Conservation (phyloP, 2,888 invertebrate species). For the Himalopsyche japonica region DNA sequence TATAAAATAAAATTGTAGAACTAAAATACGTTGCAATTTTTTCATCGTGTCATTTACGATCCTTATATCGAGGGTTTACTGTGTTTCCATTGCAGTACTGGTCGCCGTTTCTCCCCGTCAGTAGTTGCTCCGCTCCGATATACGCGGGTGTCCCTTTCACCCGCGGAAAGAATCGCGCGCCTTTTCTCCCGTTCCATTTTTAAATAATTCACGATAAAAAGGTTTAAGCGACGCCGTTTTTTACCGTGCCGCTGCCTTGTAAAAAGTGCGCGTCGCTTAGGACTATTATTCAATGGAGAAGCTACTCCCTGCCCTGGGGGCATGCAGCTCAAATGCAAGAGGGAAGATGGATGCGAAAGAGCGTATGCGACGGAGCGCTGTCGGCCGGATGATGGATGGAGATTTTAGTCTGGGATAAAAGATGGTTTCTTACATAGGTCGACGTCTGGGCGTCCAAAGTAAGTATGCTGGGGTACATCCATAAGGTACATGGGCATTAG, state of each 20-base stretch:
- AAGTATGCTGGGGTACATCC: constrained; percentile 1
- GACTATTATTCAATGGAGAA: constrained; percentile 5
- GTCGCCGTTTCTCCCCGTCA: not conserved
- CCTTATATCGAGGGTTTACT: not conserved
- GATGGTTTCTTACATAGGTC: constrained; percentile 36
- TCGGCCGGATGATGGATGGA: constrained; percentile 39
- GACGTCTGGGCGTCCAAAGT: not conserved
- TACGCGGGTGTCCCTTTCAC: not conserved
- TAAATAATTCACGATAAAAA: constrained; percentile 37
- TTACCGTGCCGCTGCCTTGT: constrained; percentile 17
- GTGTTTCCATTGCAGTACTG: not conserved
- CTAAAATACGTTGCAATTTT: no score
- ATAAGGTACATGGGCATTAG: constrained; percentile 2
- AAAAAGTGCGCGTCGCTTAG: constrained; percentile 35
- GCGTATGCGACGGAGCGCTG: constrained; percentile 24
- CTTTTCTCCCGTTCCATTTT: constrained; percentile 31
- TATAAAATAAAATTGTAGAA: no score
- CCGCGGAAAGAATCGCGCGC: constrained; percentile 11
- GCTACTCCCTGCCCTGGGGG: constrained; percentile 9
- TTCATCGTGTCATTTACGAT: no score
- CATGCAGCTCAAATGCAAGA: constrained; percentile 4
- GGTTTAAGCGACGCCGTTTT: constrained; percentile 38
- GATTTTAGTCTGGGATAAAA: constrained; percentile 39
- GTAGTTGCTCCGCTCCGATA: not conserved
- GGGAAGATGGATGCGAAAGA: constrained; percentile 2